Base-by-base conservation (phyloP, 2,888 invertebrate genomes). In the Octonoba sinensis region DNA sequence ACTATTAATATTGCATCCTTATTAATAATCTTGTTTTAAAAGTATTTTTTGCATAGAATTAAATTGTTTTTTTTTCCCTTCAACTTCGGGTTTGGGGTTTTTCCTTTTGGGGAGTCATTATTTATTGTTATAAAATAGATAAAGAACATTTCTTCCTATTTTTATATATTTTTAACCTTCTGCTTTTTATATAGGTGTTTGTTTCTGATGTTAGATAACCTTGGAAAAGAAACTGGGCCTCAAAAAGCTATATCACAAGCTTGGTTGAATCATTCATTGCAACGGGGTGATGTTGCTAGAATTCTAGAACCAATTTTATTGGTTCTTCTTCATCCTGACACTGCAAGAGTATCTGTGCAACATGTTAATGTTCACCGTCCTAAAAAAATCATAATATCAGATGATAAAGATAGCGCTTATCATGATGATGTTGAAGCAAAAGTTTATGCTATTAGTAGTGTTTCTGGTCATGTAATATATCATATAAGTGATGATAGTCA, bases 391-490 rank as follows among this genome's bases (percentile, higher is more conserved):
- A 49, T 56, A 22, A 46, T 69, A 22, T 22, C 54, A 15, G 85
- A 84, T 47, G 87, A 87, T 20, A 85, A 85, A 11, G 84, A 84
- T 49, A 85, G 85, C 16, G 86, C 86, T 4, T 85, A 85, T 22
- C 86, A 86, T 13, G 86, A 86, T 15, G 86, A 87, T n/a, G 84
- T 84, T 49, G 89, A 90, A 85, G 87, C 89, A 12, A 93, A 93
- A 86, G 93, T 95, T 16, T 94, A 93, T 86, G 95, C 95, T 0
- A 93, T 95, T 59, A 94, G 94, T 86, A 94, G 93, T 60, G 93
- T 94, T 44, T 93, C 93, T 85, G 95, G 95, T 1, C 93, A 94
- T 85, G 92, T 95, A 4, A 88, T 89, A 73, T 89, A 89, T 85
- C 90, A 90, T 84, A 88, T 90, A 84, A 89, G 89, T 86, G 85